Conservation (phyloP, 2,888 invertebrate species). For the Petrolisthes manimaculis region DNA sequence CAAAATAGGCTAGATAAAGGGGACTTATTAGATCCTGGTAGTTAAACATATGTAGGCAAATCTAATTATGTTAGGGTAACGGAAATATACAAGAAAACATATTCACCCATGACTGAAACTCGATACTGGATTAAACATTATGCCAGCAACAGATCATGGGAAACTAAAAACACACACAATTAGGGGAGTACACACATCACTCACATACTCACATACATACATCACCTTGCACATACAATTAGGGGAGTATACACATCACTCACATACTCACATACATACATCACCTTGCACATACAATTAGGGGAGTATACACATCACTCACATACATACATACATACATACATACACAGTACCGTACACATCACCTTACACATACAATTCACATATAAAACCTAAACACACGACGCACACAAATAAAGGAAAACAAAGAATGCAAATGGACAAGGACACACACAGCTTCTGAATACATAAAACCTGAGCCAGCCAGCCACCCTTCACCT, state of each 20-base stretch:
- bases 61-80: too few species aligned
- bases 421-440: neutral
- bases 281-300: neutral
- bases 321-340: constrained; percentile 8
- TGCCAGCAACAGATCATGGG: too few species aligned
- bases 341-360: constrained; percentile 9
- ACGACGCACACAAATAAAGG: neutral
- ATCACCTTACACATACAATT: neutral
- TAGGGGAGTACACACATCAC: neutral
- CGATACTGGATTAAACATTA: too few species aligned
- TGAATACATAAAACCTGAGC: too few species aligned
- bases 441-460: too few species aligned
- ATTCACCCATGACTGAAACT: too few species aligned
- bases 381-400: neutral
- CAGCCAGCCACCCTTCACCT: too few species aligned
- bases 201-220: neutral
- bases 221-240: neutral
- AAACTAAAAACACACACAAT: neutral
- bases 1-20: too few species aligned
- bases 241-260: neutral
- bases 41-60: too few species aligned
- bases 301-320: neutral
- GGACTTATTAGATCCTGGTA: too few species aligned
- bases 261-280: neutral
- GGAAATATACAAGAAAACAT: too few species aligned